These are phyloP conservation scores for Dissostichus mawsoni DNA, from an alignment of 2,113 vertebrate genomes.

Conservation along the genomic window DNA sequence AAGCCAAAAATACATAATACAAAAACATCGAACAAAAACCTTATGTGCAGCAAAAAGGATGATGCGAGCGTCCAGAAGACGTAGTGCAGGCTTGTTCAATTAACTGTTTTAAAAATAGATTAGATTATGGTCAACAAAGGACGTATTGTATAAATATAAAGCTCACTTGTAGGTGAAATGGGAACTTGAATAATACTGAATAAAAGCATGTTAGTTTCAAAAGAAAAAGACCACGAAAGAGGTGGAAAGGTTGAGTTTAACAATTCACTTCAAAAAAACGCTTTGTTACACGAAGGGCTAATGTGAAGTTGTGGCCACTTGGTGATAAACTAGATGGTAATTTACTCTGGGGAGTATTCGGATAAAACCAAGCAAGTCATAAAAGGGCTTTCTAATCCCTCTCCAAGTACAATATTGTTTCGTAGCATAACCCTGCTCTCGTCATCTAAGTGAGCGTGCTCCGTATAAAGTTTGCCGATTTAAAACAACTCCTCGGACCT, in stretches of 20 bases:
- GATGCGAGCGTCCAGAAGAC: neutral
- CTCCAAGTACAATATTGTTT: constrained; percentile 18
- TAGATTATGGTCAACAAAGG: neutral
- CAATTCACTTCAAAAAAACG: neutral
- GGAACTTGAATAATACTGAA: too few species aligned
- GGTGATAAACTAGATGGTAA: constrained; percentile 4
- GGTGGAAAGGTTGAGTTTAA: neutral
- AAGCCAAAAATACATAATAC: neutral
- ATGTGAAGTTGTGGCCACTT: too few species aligned
- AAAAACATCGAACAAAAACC: too few species aligned
- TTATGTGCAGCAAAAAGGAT: neutral
- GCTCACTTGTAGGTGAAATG: too few species aligned
- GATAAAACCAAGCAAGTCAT: neutral
- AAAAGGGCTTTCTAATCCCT: constrained; percentile 24
- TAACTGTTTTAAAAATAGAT: neutral
- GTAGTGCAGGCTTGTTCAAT: neutral
- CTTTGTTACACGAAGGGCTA: neutral
- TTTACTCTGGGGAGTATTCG: constrained; percentile 25
- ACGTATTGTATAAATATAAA: neutral
- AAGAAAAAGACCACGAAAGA: neutral
- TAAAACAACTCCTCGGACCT: constrained; percentile 11
- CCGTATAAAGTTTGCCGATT: constrained; percentile 32
- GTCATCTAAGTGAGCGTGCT: constrained; percentile 6
- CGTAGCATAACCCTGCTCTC: constrained; percentile 23
- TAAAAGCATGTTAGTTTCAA: neutral